A percentile compares a stretch with the other conserved stretches of the same genome.
Evolutionary conservation across 2,888 invertebrate genomes (phyloP).

Genomic region (Cataglyphis albicans): DNA sequence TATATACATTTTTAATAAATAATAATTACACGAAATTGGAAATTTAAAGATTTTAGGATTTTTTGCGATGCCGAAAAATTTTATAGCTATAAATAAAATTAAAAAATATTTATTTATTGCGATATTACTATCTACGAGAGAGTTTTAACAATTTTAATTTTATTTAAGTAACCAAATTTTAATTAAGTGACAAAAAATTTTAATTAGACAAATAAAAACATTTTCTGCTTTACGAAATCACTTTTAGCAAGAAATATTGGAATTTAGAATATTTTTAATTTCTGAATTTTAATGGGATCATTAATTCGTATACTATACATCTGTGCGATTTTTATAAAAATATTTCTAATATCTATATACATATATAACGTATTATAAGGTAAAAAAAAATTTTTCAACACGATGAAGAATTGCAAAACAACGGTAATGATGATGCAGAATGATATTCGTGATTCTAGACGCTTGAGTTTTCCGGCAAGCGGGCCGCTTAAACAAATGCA

Average conservation of each 20-base stretch:
- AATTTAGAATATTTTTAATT: background rate
- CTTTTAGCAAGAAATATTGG: background rate
- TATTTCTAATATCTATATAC: background rate
- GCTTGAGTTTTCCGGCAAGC: slow-evolving; percentile 86
- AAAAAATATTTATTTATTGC: background rate
- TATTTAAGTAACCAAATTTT: background rate
- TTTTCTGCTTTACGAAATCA: background rate
- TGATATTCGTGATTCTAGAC: slow-evolving; percentile 84
- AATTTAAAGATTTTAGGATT: background rate
- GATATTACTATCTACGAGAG: background rate
- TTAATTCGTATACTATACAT: background rate
- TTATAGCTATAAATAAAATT: background rate
- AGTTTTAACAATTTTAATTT: background rate
- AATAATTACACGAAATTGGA: background rate
- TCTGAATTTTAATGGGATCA: background rate
- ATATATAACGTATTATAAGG: background rate
- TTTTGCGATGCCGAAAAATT: background rate
- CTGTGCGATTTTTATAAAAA: background rate
- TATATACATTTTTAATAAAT: background rate
- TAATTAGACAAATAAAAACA: background rate
- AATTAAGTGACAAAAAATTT: background rate
- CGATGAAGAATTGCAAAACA: slow-evolving; percentile 28
- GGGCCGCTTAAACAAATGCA: slow-evolving; percentile 84
- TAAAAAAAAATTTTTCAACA: background rate
- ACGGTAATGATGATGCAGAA: slow-evolving; percentile 67